Base-by-base conservation (phyloP, 2,888 invertebrate genomes). In the Leptura quadrifasciata region DNA sequence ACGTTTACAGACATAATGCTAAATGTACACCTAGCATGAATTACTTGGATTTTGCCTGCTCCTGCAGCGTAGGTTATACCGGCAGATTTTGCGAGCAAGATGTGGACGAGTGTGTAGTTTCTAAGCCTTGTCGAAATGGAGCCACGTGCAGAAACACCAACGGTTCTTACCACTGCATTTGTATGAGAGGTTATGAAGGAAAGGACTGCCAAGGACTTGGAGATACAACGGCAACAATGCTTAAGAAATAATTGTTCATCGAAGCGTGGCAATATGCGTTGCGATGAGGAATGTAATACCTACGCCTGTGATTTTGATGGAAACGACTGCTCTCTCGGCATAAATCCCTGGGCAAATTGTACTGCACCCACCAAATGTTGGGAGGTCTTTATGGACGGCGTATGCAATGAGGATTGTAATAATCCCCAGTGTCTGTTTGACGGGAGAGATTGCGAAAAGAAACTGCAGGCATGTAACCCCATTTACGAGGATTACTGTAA, bases 341-440 rank as follows among this genome's bases (percentile, higher is more conserved):
- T 97, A 72, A 95, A 97, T 88, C 98, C 98, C 0, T 98, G 98
- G 97, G 93, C 93, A 2, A 97, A 98, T 86, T 98, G 98, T 87
- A 95, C 97, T 0, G 95, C 96, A 0, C 92, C 94, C 0, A 94
- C 95, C 18, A 94, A 94, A 82, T 99, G 99, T 86, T 97, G 96
- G 95, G 94, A 95, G 82, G 95, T 96, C 0, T 98, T 98, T 89
- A 95, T 94, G 92, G 95, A 99, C 86, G 96, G 95, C 0, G 91
- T 93, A 58, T 99, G 98, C 87, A 95, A 99, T 87, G 94, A 94
- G 85, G 95, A 95, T 65, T 99, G 99, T 88, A 98, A 98, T 90
- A 98, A 95, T 31, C 94, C 96, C n/a, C 95, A 95, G 79, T 99
- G 99, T 87, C 91, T 99, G 9, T 99, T 96, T 87, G 99, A 99